These are phyloP conservation scores for Dipus sagitta DNA, from an alignment of 2,797 vertebrate species.

Conservation along the genomic window DNA sequence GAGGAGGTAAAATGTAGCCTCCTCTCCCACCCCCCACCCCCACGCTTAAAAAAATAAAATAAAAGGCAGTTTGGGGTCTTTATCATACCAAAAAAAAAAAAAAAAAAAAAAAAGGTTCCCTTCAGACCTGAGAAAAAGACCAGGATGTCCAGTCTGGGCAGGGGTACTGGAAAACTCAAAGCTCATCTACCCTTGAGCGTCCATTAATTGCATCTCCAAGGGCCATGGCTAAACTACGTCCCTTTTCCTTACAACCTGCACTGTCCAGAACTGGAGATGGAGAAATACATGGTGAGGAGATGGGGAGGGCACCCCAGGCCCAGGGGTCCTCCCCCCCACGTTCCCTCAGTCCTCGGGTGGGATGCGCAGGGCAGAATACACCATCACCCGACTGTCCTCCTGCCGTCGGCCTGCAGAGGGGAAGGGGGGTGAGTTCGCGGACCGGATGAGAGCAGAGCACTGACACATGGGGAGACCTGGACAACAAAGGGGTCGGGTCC, in stretches of 20 bases:
- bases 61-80: constrained; percentile 79
- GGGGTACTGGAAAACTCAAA: constrained; percentile 55
- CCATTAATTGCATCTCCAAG: constrained; percentile 62
- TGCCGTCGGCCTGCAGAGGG: constrained; percentile 86
- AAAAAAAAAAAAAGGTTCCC: constrained; percentile 66
- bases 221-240: constrained; percentile 72
- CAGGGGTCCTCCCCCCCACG: constrained; percentile 78
- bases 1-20: constrained; percentile 63
- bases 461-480: constrained; percentile 79
- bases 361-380: constrained; percentile 88
- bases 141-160: constrained; percentile 69
- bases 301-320: constrained; percentile 79
- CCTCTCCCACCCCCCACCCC: neutral
- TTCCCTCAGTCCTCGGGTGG: constrained; percentile 87
- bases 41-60: constrained; percentile 20
- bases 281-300: constrained; percentile 81
- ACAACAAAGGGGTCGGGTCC: constrained; percentile 78
- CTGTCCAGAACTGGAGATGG: constrained; percentile 82
- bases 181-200: constrained; percentile 57
- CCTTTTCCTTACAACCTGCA: constrained; percentile 77
- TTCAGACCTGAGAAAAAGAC: constrained; percentile 83
- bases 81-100: constrained; percentile 71
- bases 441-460: constrained; percentile 66
- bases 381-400: constrained; percentile 85
- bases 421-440: constrained; percentile 75